These are phyloP conservation scores for Phoxinus phoxinus DNA, from an alignment of 2,113 vertebrate genomes.

Conservation along the genomic window DNA sequence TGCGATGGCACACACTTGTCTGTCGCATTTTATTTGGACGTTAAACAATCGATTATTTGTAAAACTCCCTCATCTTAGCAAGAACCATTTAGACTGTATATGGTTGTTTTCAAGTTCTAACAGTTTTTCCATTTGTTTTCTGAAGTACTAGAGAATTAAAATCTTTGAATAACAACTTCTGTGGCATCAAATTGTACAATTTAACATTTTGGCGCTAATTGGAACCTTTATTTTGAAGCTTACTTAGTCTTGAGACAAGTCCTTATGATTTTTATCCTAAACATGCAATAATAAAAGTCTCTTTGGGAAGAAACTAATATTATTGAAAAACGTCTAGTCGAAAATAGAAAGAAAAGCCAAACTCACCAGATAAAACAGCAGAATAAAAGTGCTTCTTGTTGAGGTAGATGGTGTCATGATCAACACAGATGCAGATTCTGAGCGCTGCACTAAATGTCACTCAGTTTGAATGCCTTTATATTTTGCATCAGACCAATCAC, in stretches of 20 bases:
- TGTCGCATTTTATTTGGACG: neutral
- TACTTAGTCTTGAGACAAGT: neutral
- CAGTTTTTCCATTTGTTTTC: neutral
- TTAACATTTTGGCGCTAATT: neutral
- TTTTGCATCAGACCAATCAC: too few species aligned
- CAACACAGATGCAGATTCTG: neutral
- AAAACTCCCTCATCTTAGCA: neutral
- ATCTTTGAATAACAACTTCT: neutral
- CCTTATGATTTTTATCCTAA: neutral
- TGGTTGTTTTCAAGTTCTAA: neutral
- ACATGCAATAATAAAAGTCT: neutral
- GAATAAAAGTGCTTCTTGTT: neutral
- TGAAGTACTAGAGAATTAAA: neutral
- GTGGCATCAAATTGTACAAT: neutral
- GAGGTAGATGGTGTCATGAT: slow-evolving; percentile 28
- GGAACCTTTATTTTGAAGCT: slow-evolving; percentile 27
- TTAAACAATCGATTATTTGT: neutral
- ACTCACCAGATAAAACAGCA: slow-evolving; percentile 31
- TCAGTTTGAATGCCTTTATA: neutral
- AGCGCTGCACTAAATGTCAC: neutral
- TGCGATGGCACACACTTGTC: neutral
- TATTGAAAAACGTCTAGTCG: neutral
- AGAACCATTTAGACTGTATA: neutral
- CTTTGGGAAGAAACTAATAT: neutral
- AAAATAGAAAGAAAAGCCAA: neutral